phyloP scores from a whole-genome alignment of 37 sponge, comb jelly and placozoan species.

The Mnemiopsis leidyi region DNA sequence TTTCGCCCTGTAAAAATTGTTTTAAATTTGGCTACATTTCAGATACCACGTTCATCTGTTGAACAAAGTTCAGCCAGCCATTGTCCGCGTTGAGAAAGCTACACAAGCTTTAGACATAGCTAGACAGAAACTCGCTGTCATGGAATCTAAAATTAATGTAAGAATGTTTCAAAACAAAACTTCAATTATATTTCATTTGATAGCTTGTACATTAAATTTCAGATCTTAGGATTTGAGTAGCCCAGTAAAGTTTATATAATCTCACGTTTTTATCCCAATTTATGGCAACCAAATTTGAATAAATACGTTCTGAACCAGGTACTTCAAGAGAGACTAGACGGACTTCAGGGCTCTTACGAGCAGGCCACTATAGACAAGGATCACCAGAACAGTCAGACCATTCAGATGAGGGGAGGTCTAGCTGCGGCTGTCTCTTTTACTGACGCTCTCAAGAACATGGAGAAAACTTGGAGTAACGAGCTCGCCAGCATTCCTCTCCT shows the following conservation, averaged over 20 bases:
- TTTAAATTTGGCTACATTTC: neutral
- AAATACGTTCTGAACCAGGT: neutral
- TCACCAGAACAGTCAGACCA: conserved; percentile 32
- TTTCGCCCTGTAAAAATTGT: too few relatives aligned
- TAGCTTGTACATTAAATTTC: too few relatives aligned
- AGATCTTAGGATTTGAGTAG: too few relatives aligned
- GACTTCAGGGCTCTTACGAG: conserved; percentile 54
- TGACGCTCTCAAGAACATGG: conserved; percentile 38
- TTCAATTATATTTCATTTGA: too few relatives aligned
- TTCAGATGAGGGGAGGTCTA: conserved; percentile 13
- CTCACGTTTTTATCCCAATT: neutral
- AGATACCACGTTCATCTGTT: conserved; percentile 52
- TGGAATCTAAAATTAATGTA: conserved; percentile 25
- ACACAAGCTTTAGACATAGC: conserved; percentile 53
- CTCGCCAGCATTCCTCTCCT: neutral
- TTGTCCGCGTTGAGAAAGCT: conserved; percentile 51
- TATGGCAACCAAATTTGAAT: neutral
- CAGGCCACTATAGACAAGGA: conserved; percentile 63
- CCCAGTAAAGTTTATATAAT: too few relatives aligned
- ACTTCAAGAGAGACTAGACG: conserved; percentile 37
- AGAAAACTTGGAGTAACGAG: conserved; percentile 18
- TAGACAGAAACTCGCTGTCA: conserved; percentile 10
- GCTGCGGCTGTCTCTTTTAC: conserved; percentile 15
- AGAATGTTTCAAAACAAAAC: too few relatives aligned
- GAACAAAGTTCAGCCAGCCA: conserved; percentile 63